These are phyloP conservation scores for Drosophila suboccidentalis DNA, from an alignment of 2,888 invertebrate genomes.

Conservation along the genomic window DNA sequence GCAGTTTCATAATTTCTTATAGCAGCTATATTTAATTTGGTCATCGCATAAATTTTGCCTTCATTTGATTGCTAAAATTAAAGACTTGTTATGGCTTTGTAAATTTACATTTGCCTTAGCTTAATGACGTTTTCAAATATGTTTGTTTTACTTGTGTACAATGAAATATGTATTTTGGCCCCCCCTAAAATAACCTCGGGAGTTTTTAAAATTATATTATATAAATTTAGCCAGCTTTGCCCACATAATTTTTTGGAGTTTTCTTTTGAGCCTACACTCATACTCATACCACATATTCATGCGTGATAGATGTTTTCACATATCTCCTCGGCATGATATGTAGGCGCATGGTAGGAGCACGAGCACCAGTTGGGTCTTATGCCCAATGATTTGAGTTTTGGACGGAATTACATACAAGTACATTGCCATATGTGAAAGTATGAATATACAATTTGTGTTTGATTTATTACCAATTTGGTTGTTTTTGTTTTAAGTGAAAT, in stretches of 20 bases:
- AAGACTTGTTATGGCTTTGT: background rate
- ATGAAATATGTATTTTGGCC: conserved; percentile 16
- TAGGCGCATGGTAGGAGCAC: conserved; percentile 9
- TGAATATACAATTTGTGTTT: conserved; percentile 35
- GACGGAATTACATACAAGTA: conserved; percentile 24
- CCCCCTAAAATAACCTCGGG: conserved; percentile 28
- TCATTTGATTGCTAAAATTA: conserved; percentile 1
- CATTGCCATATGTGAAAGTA: conserved; percentile 14
- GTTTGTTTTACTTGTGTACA: conserved; percentile 12
- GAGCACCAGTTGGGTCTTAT: conserved; percentile 49
- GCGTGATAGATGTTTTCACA: conserved; percentile 50
- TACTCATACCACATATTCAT: conserved; percentile 1
- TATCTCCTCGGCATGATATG: conserved; percentile 30
- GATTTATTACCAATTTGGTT: conserved; percentile 52
- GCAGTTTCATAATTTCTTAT: background rate
- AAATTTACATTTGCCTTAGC: conserved; percentile 14
- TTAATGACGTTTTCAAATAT: conserved; percentile 11
- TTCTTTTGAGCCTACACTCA: conserved; percentile 8
- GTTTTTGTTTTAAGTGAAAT: conserved; percentile 25
- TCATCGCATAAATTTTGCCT: background rate
- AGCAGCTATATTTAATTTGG: conserved; percentile 25
- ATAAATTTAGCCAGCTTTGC: conserved; percentile 25
- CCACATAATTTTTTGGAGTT: conserved; percentile 10
- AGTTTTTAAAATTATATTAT: conserved; percentile 51
- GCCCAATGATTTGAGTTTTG: conserved; percentile 32